Conservation (phyloP, 2,888 invertebrate species). For the Unio pictorum region DNA sequence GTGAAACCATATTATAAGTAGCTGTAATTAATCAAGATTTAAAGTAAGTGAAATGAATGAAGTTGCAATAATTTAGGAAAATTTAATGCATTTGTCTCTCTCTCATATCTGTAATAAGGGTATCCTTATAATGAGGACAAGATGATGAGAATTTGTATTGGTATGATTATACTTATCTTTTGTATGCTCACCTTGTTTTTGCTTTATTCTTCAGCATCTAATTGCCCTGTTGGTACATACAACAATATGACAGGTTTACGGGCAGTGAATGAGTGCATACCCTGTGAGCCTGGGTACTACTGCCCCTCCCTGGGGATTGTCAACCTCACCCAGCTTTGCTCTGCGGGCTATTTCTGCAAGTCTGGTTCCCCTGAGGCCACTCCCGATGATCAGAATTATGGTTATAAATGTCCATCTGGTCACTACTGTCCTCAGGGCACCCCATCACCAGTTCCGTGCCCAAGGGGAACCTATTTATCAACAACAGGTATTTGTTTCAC, state of each 20-base stretch:
- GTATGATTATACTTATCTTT: not conserved
- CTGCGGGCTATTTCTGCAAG: slow-evolving; percentile 64
- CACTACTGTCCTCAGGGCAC: slow-evolving; percentile 65
- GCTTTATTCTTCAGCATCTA: slow-evolving; percentile 33
- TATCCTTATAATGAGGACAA: too few species aligned
- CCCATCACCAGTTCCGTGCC: slow-evolving; percentile 57
- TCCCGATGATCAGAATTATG: slow-evolving; percentile 56
- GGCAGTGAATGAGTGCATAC: slow-evolving; percentile 54
- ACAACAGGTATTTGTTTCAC: slow-evolving; percentile 39
- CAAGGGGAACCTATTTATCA: slow-evolving; percentile 63
- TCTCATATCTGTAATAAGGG: too few species aligned
- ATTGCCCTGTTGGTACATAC: slow-evolving; percentile 63
- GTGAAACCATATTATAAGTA: too few species aligned
- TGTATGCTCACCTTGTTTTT: slow-evolving; percentile 1
- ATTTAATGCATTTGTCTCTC: too few species aligned
- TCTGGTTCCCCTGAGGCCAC: slow-evolving; percentile 47
- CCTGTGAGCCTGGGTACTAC: slow-evolving; percentile 63
- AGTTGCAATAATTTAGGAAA: too few species aligned
- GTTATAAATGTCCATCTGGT: slow-evolving; percentile 63
- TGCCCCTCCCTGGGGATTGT: slow-evolving; percentile 57
- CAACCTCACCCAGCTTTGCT: slow-evolving; percentile 50
- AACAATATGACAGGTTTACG: slow-evolving; percentile 62
- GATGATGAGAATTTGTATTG: too few species aligned
- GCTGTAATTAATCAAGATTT: too few species aligned
- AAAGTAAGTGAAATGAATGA: too few species aligned